phyloP scores from a whole-genome alignment of 2,113 vertebrate genomes.

The Dicentrarchus labrax region DNA sequence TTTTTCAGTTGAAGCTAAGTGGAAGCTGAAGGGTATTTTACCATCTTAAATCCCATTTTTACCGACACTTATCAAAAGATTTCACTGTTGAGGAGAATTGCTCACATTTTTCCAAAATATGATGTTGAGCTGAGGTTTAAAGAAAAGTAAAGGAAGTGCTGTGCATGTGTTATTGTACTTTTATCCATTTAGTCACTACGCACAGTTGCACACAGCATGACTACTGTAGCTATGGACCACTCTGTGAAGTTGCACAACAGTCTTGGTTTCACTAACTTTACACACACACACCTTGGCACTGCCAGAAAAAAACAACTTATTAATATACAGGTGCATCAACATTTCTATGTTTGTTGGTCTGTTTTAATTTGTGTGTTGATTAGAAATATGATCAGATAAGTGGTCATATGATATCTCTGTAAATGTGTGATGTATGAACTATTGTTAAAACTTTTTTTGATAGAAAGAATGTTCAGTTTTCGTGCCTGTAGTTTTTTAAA shows the following conservation, averaged over 20 bases:
- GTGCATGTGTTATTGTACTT: not conserved
- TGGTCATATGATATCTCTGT: not conserved
- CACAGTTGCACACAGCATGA: not conserved
- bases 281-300: conserved; percentile 4
- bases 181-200: not conserved
- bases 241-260: too few relatives aligned
- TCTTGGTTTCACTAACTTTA: not conserved
- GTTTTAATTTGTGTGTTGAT: not conserved
- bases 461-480: conserved; percentile 1
- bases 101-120: not conserved
- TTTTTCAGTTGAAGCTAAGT: not conserved
- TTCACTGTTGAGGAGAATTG: not conserved
- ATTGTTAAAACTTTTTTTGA: not conserved
- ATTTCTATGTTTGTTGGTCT: not conserved
- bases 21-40: not conserved
- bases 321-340: not conserved
- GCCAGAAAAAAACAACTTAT: conserved; percentile 7
- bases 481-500: not conserved
- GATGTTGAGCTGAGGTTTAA: not conserved
- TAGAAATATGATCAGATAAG: not conserved
- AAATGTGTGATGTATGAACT: not conserved
- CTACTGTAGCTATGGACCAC: too few relatives aligned
- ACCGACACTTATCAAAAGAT: not conserved
- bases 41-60: not conserved
- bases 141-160: not conserved